Base-by-base conservation (phyloP, 2,113 vertebrate species). In the Gallinago undulata region DNA sequence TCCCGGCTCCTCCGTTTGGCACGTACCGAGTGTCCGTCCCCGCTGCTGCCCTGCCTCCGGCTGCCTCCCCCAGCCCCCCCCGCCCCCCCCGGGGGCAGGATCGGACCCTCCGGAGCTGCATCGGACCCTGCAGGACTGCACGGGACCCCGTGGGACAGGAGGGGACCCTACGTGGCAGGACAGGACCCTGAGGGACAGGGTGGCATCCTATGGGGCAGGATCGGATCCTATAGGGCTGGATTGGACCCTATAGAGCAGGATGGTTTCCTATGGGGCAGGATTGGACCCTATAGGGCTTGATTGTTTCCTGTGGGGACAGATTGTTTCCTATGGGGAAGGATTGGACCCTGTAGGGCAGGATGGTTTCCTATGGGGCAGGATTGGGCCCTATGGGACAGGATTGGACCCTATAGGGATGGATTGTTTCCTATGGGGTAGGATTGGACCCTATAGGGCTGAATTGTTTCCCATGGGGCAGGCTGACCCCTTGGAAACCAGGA, bases 91-190 rank as follows among this genome's bases (percentile, higher is more conserved):
- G 19, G 5, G 55, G 39, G 64, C 86, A 50, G 89, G 19, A 51
- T 48, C 4, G 1, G 63, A 22, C 77, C 41, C 31, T 62, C 19
- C 10, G 13, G 77, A 48, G 31, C 47, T 1, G 1, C 2, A 1
- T 1, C 5, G 14, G 76, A 4, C 5, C 21, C 39, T 21, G 28
- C 14, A 11, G 57, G 19, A 11, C 35, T 1, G 14, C 9, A 0
- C 2, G 13, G 50, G 56, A 23, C 9, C 1, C 6, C 33, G 2
- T 15, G 60, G 14, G 30, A 5, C 6, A 7, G 31, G 64, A 11
- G 6, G 8, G 30, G 55, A 76, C 6, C 30, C 55, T 9, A 2
- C 2, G 5, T 11, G 28, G 30, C 17, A 35, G 81, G 57, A 55
- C 24, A 12, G 84, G 74, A 64, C 13, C 57, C 51, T 22, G 30